Evolutionary conservation across 30 jellyfish, hydroid and myxozoan genomes (phyloP).

Genomic region (Aurelia aurita): DNA sequence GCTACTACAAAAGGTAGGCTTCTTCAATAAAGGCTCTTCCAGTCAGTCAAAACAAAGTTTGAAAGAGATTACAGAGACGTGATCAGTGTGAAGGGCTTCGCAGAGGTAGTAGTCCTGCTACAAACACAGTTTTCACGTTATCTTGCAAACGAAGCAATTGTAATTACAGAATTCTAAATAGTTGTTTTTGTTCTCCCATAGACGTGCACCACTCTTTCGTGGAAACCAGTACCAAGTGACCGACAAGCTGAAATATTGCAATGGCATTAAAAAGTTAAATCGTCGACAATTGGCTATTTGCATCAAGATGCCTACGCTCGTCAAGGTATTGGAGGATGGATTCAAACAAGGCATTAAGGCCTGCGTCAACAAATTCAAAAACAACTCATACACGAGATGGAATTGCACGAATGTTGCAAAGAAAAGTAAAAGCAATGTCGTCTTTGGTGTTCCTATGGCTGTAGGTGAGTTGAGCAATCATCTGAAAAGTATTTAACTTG

Average conservation of each 20-base stretch:
- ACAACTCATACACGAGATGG: constrained; percentile 76
- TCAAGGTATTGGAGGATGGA: constrained; percentile 66
- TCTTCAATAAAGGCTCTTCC: too few relatives aligned
- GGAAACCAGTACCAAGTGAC: constrained; percentile 10
- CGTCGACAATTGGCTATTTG: constrained; percentile 66
- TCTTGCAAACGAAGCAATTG: too few relatives aligned
- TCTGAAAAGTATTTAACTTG: too few relatives aligned
- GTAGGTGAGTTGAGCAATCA: constrained; percentile 31
- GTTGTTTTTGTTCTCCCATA: background rate
- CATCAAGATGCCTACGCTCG: constrained; percentile 50
- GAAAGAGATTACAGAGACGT: too few relatives aligned
- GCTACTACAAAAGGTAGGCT: too few relatives aligned
- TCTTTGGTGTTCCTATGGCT: constrained; percentile 66
- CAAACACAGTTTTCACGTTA: too few relatives aligned
- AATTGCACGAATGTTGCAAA: constrained; percentile 70
- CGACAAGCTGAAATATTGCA: constrained; percentile 55
- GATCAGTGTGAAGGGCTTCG: too few relatives aligned
- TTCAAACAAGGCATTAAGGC: constrained; percentile 56
- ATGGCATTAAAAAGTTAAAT: constrained; percentile 31
- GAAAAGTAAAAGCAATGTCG: constrained; percentile 40
- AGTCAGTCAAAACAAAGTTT: too few relatives aligned
- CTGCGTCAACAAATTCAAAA: constrained; percentile 44
- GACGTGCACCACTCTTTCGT: constrained; percentile 29
- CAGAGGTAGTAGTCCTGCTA: too few relatives aligned
- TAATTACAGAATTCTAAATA: background rate